Percentiles rank a stretch among this genome's conserved stretches.
Evolutionary conservation across 2,113 vertebrate genomes (phyloP).

Genomic region (Otocyon megalotis): DNA sequence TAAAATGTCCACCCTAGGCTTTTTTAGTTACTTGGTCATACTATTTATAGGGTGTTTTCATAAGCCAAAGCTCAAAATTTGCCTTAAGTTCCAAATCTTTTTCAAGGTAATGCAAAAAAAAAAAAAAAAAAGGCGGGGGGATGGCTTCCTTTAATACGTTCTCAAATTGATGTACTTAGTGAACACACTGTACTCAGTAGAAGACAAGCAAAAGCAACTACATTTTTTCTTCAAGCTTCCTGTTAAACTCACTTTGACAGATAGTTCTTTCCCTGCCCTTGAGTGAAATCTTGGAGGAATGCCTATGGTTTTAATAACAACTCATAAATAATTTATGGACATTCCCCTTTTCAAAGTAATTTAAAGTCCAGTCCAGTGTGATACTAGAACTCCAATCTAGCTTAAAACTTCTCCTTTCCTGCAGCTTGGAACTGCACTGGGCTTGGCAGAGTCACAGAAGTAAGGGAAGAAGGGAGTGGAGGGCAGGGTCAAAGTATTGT

Average conservation of each 20-base stretch:
- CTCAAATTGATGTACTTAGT: not conserved
- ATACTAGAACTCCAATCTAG: not conserved
- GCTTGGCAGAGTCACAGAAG: not conserved
- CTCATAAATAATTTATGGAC: not conserved
- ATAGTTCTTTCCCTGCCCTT: not conserved
- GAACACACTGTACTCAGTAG: not conserved
- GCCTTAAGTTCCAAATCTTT: not conserved
- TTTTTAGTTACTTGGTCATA: not conserved
- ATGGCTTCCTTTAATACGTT: not conserved
- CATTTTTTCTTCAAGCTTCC: not conserved
- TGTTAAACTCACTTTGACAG: not conserved
- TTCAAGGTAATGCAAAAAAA: not conserved
- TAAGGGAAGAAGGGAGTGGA: not conserved
- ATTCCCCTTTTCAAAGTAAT: not conserved
- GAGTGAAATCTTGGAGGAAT: not conserved
- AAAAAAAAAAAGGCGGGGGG: too few species aligned
- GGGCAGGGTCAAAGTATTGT: not conserved
- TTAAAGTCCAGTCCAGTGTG: not conserved
- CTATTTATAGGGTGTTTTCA: not conserved
- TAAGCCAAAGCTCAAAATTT: not conserved
- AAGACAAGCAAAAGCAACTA: not conserved
- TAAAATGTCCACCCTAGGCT: not conserved
- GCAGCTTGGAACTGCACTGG: not conserved
- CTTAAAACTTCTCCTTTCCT: not conserved
- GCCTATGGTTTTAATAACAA: not conserved